Evolutionary conservation across 2,113 vertebrate species (phyloP).

Genomic region (Microtus richardsoni): DNA sequence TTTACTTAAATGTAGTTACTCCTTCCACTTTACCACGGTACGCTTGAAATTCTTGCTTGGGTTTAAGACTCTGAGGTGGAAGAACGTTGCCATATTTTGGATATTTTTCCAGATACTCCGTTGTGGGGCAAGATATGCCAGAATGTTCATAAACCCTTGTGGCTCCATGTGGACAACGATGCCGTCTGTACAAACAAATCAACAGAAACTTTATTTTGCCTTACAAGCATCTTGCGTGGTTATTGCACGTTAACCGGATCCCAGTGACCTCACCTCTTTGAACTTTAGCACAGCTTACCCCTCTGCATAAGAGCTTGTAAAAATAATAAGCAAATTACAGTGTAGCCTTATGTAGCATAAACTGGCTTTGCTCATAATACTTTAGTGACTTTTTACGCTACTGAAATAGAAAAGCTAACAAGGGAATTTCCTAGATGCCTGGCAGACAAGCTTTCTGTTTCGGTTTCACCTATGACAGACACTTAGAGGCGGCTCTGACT

Average conservation of each 20-base stretch:
- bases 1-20: slow-evolving; percentile 91
- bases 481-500: not conserved
- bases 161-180: slow-evolving; percentile 87
- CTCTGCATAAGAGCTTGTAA: not conserved
- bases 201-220: slow-evolving; percentile 17
- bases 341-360: not conserved
- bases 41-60: slow-evolving; percentile 80
- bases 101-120: slow-evolving; percentile 91
- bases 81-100: slow-evolving; percentile 82
- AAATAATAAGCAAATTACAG: not conserved
- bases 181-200: slow-evolving; percentile 85
- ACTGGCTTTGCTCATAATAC: not conserved
- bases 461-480: not conserved
- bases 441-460: not conserved
- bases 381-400: not conserved
- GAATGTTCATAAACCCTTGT: slow-evolving; percentile 86
- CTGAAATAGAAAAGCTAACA: not conserved
- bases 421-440: not conserved
- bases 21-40: slow-evolving; percentile 87
- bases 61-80: slow-evolving; percentile 87
- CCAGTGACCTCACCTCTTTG: not conserved
- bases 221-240: not conserved
- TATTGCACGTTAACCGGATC: not conserved
- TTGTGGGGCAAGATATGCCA: slow-evolving; percentile 72
- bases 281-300: not conserved